Percentiles rank a stretch among this genome's conserved stretches.
Evolutionary conservation across 2,113 vertebrate genomes (phyloP).

Genomic region (Tamias sibiricus): DNA sequence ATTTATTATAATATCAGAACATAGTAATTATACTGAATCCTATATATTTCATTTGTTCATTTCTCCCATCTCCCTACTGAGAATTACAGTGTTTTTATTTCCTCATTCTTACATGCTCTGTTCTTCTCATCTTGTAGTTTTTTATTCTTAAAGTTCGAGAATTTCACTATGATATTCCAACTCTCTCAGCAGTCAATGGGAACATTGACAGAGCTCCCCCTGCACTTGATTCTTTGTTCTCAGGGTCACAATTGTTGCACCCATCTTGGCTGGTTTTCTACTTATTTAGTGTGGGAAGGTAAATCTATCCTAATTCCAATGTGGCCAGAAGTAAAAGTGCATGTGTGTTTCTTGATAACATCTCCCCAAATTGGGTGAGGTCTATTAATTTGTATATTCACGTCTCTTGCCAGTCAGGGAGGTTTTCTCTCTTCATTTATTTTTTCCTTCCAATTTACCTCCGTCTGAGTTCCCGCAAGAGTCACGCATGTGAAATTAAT

Average conservation of each 20-base stretch:
- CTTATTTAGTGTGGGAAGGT: neutral
- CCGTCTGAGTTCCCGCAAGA: neutral
- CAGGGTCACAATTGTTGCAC: neutral
- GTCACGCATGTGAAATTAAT: neutral
- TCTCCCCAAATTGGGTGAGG: neutral
- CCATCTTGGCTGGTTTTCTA: neutral
- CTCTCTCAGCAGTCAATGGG: neutral
- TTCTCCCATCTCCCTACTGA: neutral
- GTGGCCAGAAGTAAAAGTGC: neutral
- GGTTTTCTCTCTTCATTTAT: constrained; percentile 43
- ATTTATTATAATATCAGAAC: neutral
- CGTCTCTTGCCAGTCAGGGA: neutral
- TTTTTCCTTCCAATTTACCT: constrained; percentile 25
- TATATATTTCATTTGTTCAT: neutral
- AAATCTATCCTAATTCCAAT: neutral
- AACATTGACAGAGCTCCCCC: neutral
- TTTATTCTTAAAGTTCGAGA: constrained; percentile 17
- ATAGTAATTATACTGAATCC: neutral
- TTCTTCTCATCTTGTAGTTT: neutral
- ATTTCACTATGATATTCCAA: neutral
- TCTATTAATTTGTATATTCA: neutral
- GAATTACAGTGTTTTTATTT: constrained; percentile 30
- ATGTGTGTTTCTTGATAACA: neutral
- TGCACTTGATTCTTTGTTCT: neutral
- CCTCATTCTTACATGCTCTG: neutral